Evolutionary conservation across 2,797 vertebrate genomes (phyloP), one percentile per base, ranked within the genome.

Genomic region (Gobio occitaniae): DNA sequence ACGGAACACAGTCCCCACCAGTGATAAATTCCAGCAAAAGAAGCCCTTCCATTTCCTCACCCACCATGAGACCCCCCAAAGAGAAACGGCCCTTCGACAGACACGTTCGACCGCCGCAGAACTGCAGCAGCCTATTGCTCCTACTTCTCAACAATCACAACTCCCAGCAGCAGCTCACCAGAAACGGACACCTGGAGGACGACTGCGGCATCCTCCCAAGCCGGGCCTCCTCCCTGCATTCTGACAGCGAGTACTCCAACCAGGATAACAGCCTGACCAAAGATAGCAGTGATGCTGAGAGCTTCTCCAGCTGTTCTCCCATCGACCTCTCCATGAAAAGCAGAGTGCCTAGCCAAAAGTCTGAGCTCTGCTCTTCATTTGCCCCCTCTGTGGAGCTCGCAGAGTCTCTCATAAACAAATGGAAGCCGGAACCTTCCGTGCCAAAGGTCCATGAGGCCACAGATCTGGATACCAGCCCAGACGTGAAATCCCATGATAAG

Each of bases 261-360:
- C 96, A 97, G 89, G 98, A 99, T 88, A 96, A 96, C 86, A 98
- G 96, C 90, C 94, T 97, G 68, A 96, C 97, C 76, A 97, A 97
- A 93, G 98, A 98, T 86, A 98, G 96, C 93, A 99, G 97, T 50
- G 97, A 98, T 72, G 97, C 97, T 9, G 98, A 99, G 91, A 99
- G 97, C 87, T 97, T 98, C 90, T 99, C 98, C 61, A 98, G 97
- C 90, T 98, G 97, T 90, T 97, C 97, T 71, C 98, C 98, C 74
- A 99, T 99, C 88, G 98, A 99, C 92, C 95, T 99, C 16, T 99
- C 98, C n/a, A 96, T 97, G 88, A 97, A 97, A 93, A 96, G 95
- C 90, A 94, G 96, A 84, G 91, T 88, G 74, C 95, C 92, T 78
- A 95, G 94, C 85, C 93, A 95, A 63, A 95, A 95, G 83, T 91